Conservation (phyloP, 2,113 vertebrate species). For the Cercocebus atys region DNA sequence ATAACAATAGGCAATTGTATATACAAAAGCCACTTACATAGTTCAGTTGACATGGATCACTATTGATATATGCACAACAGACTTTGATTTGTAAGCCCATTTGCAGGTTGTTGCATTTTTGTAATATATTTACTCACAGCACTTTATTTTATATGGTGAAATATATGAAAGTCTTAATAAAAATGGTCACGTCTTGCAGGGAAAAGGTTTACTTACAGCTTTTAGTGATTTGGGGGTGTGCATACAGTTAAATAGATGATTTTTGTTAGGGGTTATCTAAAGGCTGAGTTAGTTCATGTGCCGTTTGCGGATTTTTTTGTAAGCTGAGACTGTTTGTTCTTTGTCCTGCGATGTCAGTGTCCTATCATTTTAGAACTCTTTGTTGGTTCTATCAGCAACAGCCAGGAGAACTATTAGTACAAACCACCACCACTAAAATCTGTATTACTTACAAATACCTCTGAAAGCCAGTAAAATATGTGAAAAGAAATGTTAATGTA, state of each 20-base stretch:
- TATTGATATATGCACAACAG: not conserved
- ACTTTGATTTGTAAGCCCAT: not conserved
- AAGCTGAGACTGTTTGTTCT: not conserved
- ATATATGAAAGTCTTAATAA: not conserved
- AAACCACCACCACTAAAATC: not conserved
- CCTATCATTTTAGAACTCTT: not conserved
- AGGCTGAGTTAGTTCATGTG: not conserved
- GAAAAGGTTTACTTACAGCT: not conserved
- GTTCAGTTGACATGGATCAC: not conserved
- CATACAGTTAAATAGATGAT: not conserved
- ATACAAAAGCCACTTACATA: not conserved
- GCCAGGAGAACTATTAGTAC: not conserved
- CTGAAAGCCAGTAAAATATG: not conserved
- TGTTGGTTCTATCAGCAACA: not conserved
- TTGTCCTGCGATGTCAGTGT: not conserved
- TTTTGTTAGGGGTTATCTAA: not conserved
- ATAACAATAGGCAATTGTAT: not conserved
- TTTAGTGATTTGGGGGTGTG: not conserved
- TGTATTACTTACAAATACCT: not conserved
- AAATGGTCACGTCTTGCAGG: not conserved
- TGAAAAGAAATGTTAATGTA: not conserved
- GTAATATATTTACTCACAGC: not conserved
- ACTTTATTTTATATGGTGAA: not conserved
- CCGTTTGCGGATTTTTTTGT: not conserved
- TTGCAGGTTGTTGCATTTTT: not conserved